Evolutionary conservation across 2,797 vertebrate genomes (phyloP), one percentile per base, ranked within the genome.

Genomic region (Hyperoplus immaculatus): DNA sequence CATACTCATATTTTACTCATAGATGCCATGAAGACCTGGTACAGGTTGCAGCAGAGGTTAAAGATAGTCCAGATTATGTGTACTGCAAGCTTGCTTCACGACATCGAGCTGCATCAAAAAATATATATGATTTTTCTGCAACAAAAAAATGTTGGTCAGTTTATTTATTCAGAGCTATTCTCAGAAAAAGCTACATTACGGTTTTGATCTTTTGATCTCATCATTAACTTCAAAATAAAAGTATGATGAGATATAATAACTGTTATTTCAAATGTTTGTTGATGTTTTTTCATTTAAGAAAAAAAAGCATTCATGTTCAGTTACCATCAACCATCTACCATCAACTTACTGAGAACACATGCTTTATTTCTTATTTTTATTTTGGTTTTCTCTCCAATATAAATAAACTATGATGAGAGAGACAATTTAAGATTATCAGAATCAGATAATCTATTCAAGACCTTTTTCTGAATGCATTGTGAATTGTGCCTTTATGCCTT

Each of bases 11-110:
- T 83, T 89, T 85, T 77, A 58, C 49, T 68, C 71, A 4, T 86
- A 91, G 90, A 56, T 90, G 76, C 72, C 66, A 43, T 42, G 71
- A 74, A 67, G 72, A 83, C 4, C 9, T 83, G 18, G 41, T 73
- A 1, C 49, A 64, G 42, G 54, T 73, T 42, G 54, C 61, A 45
- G 72, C 57, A 70, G 14, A 77, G 4, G 64, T 73, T 53, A 89
- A 71, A 84, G 4, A 43, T 16, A 18, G 9, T 13, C 5, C 8
- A 39, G 6, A 13, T 15, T 6, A 9, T 16, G n/a, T n/a, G n/a
- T 21, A 3, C 16, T 13, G 14, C 49, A 3, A 1, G 0, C n/a
- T 63, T 62, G 41, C 42, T 60, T 78, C n/a, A 69, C 8, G 2
- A 77, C 41, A 69, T 54, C 39, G 43, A 67, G 51, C 51, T 66